These are phyloP conservation scores for Nesospiza acunhae DNA, from an alignment of 2,113 vertebrate species.

Conservation along the genomic window DNA sequence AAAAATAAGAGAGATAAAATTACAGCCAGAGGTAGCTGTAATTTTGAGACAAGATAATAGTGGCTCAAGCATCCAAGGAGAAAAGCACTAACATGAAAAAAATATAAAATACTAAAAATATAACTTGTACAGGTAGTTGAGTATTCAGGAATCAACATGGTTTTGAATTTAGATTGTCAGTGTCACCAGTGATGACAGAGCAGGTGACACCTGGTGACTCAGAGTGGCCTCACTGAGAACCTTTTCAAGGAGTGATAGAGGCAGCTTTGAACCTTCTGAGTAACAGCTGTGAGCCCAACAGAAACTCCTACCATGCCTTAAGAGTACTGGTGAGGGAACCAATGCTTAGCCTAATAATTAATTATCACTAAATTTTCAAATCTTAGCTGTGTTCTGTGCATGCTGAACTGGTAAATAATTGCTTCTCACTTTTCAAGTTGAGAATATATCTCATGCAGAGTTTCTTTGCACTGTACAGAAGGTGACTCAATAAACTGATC, in stretches of 20 bases:
- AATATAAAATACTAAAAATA: not conserved
- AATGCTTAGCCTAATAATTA: not conserved
- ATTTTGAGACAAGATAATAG: not conserved
- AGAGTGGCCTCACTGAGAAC: not conserved
- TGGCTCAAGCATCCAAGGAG: not conserved
- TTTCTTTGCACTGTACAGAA: not conserved
- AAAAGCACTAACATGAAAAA: not conserved
- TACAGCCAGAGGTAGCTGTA: not conserved
- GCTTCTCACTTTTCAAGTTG: not conserved
- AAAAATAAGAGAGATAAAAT: not conserved
- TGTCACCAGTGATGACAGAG: not conserved
- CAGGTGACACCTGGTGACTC: not conserved
- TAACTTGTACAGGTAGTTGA: not conserved
- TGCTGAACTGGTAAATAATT: not conserved
- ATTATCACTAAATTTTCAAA: not conserved
- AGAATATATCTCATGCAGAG: not conserved
- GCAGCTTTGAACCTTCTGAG: not conserved
- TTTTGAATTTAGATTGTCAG: not conserved
- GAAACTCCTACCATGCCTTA: rapidly evolving
- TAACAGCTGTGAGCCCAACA: not conserved
- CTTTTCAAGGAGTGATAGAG: not conserved
- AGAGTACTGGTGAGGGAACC: not conserved
- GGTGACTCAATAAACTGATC: not conserved
- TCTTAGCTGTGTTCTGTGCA: not conserved
- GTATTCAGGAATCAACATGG: not conserved